Percentiles rank a stretch among this genome's conserved stretches.
phyloP scores from a whole-genome alignment of 2,113 vertebrate genomes.

The Aldabrachelys gigantea region DNA sequence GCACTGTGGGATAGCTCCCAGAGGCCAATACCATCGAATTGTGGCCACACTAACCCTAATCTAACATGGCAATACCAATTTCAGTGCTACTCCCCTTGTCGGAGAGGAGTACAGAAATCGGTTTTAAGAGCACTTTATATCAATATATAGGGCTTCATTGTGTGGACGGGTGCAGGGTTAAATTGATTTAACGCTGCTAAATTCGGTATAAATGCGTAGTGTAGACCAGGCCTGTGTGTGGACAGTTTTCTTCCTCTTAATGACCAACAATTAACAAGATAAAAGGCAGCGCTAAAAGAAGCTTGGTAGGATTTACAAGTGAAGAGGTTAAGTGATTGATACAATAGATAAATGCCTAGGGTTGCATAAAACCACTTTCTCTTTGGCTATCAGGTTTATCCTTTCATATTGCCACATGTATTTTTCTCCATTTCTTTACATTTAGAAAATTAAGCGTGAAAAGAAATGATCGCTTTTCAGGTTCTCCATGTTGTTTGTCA shows the following conservation, averaged over 20 bases:
- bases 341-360: background rate
- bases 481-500: background rate
- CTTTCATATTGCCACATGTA: background rate
- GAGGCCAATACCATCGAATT: no score
- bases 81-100: no score
- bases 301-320: slow-evolving; percentile 7
- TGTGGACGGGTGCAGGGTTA: no score
- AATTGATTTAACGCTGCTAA: no score
- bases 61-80: no score
- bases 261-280: slow-evolving; percentile 13
- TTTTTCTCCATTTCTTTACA: background rate
- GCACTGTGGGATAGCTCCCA: no score
- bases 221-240: background rate
- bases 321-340: slow-evolving; percentile 13
- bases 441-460: background rate
- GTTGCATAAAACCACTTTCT: background rate
- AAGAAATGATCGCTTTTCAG: background rate
- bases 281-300: slow-evolving; percentile 11
- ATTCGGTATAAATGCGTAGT: no score
- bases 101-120: no score
- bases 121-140: no score
- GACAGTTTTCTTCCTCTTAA: background rate
- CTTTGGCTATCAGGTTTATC: background rate
- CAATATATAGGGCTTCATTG: no score
- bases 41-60: no score